Percentiles rank a stretch among this genome's conserved stretches.
These are phyloP conservation scores for Lasioglossum calceatum DNA, from an alignment of 2,888 invertebrate species.

Conservation along the genomic window DNA sequence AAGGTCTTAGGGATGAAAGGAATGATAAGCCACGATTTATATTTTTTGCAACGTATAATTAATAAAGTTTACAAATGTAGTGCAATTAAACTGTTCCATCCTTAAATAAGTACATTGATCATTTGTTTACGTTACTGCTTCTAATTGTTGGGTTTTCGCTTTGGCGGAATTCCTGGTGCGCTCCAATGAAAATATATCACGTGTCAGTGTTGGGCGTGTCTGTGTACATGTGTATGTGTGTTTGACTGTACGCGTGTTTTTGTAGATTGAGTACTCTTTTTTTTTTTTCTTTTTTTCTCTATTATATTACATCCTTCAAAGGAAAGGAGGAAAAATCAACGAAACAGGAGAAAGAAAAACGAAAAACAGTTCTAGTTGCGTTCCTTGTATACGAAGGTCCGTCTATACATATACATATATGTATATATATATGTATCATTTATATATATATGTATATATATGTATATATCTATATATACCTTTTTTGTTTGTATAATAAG, in stretches of 20 bases:
- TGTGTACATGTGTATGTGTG: not conserved
- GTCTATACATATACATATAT: not conserved
- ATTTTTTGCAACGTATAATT: conserved; percentile 76
- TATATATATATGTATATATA: not conserved
- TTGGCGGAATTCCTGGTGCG: conserved; percentile 35
- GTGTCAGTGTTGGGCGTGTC: not conserved
- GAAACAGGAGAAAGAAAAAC: not conserved
- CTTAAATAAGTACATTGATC: conserved; percentile 74
- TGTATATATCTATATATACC: not conserved
- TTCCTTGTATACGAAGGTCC: conserved; percentile 29
- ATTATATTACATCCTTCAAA: conserved; percentile 25
- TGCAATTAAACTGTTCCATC: conserved; percentile 73
- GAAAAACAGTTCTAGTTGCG: conserved; percentile 26
- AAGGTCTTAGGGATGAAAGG: conserved; percentile 24
- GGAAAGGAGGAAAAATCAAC: conserved; percentile 9
- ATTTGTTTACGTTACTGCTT: conserved; percentile 56
- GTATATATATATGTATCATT: not conserved
- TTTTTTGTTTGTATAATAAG: conserved; percentile 30
- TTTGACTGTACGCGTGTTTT: conserved; percentile 7
- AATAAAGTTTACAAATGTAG: conserved; percentile 79
- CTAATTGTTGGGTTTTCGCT: conserved; percentile 48
- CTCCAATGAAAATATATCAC: conserved; percentile 42
- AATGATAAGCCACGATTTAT: conserved; percentile 29
- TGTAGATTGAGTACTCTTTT: conserved; percentile 16
- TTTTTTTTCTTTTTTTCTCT: not conserved